A percentile compares a stretch with the other conserved stretches of the same genome.
These are phyloP conservation scores for Camptogramma bilineatum DNA, from an alignment of 2,888 invertebrate genomes.

Conservation along the genomic window DNA sequence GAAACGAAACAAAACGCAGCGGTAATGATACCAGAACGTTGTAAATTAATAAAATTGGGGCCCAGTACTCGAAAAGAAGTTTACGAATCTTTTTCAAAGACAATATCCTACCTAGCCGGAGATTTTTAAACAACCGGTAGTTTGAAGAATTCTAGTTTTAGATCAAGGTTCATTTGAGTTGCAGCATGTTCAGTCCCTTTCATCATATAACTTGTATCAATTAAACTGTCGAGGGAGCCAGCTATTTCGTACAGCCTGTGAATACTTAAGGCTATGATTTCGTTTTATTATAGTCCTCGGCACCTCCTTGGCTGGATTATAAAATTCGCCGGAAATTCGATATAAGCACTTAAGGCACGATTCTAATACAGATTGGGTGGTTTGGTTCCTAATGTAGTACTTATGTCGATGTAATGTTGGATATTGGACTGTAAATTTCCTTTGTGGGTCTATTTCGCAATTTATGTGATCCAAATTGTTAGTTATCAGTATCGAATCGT, in stretches of 20 bases:
- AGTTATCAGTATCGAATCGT: background rate
- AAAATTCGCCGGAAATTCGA: conserved; percentile 46
- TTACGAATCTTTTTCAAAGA: too few species aligned
- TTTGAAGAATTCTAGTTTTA: too few species aligned
- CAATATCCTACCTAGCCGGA: too few species aligned
- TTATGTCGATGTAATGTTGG: conserved; percentile 26
- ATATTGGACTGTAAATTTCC: conserved; percentile 27
- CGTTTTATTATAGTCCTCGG: conserved; percentile 49
- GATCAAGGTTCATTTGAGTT: too few species aligned
- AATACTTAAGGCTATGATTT: conserved; percentile 38
- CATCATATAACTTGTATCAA: too few species aligned
- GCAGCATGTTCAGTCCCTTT: too few species aligned
- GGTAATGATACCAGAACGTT: too few species aligned
- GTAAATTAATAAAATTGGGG: too few species aligned
- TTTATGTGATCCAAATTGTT: conserved; percentile 16
- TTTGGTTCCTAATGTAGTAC: conserved; percentile 26
- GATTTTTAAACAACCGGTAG: too few species aligned
- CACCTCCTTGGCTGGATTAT: conserved; percentile 42
- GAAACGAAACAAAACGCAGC: too few species aligned
- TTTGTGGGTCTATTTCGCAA: conserved; percentile 16
- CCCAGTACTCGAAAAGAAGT: too few species aligned
- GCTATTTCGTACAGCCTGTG: conserved; percentile 3
- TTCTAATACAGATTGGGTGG: conserved; percentile 36
- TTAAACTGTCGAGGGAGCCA: background rate
- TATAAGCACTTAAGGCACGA: conserved; percentile 39